Base-by-base conservation (phyloP, 1,140 invertebrate genomes). In the Pseudomyrmex concolor region DNA sequence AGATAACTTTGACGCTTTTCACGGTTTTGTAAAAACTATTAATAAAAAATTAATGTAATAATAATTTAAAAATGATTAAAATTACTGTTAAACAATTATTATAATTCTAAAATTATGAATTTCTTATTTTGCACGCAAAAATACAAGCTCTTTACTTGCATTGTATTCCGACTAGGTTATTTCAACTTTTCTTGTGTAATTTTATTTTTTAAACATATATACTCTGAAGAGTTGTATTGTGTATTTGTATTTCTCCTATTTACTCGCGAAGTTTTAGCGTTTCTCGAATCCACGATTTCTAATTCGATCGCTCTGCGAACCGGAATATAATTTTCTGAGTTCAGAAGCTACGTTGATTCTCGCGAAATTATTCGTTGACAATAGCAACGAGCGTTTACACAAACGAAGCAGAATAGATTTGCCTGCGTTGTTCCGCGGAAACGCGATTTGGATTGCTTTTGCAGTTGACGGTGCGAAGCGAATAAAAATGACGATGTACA, bases 351-450 rank as follows among this genome's bases (percentile, higher is more conserved):
- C 22, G 50, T 19, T 25, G 45, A 54, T 50, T 76, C 34, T 34
- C 45, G 59, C 22, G 34, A 76, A 76, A 76, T 76, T 64, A 51
- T 22, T 64, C n/a, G 25, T 43, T 51, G 60, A 55, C 50, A 48
- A 67, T 15, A 67, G 45, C 22, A 77, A 34, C 51, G 12, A 67
- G 50, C 25, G 50, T 17, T 77, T 67, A 45, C 62, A 22, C 63
- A 10, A 77, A 48, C 50, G 34, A 55, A 43, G 34, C 17, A 51
- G 13, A 67, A 77, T 34, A 34, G 63, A 76, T 67, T 77, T 25
- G 34, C 25, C 13, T 7, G 34, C 62, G 66, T 77, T 66, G 34
- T 34, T 66, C 25, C 45, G 74, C 51, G 74, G 34, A 45, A 45
- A 67, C 34, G 51, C 19, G 51, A 77, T 67, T 66, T 13, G 62